Conservation (phyloP, 2,888 invertebrate genomes). For the Idaea dimidiata region DNA sequence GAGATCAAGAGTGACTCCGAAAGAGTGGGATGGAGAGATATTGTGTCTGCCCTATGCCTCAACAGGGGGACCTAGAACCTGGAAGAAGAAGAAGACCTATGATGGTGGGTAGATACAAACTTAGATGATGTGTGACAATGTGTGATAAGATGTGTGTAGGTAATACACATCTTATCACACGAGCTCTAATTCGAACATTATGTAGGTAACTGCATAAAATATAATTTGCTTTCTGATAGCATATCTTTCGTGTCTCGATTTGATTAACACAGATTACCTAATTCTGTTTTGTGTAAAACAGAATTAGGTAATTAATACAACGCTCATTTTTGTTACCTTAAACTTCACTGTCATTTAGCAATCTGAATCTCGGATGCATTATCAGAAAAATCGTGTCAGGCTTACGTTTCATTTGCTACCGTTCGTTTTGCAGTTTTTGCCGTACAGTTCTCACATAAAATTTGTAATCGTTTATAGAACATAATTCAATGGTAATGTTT, state of each 20-base stretch:
- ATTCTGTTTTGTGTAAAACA: not conserved
- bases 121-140: too few species aligned
- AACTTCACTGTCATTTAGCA: not conserved
- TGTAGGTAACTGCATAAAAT: constrained; percentile 38
- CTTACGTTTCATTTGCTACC: not conserved
- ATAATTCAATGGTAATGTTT: constrained; percentile 32
- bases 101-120: too few species aligned
- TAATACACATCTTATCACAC: constrained; percentile 17
- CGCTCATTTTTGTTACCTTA: not conserved
- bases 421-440: not conserved
- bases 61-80: too few species aligned
- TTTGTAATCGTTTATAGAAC: constrained; percentile 25
- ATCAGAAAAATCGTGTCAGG: not conserved
- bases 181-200: constrained; percentile 31
- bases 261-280: not conserved
- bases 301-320: not conserved
- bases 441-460: constrained; percentile 23
- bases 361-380: not conserved
- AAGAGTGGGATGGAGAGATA: too few species aligned
- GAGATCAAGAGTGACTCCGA: too few species aligned
- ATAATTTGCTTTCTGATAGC: constrained; percentile 43
- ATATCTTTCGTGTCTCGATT: constrained; percentile 30
- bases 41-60: too few species aligned
- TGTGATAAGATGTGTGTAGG: not conserved
- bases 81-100: too few species aligned